A percentile compares a stretch with the other conserved stretches of the same genome.
Conservation (phyloP, 2,797 vertebrate species). For the Heterohyrax brucei region DNA sequence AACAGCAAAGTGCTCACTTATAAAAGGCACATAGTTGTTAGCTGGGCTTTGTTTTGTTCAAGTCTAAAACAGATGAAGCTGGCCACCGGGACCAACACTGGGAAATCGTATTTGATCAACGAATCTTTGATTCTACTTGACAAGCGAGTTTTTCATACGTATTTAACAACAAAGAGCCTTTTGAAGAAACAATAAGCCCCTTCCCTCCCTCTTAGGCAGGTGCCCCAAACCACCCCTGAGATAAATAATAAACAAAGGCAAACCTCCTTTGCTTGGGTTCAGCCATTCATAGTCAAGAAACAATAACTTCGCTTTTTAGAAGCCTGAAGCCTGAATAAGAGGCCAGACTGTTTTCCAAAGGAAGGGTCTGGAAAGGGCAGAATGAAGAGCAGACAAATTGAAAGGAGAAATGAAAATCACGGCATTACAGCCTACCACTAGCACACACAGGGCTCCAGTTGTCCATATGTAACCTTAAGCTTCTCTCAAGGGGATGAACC, state of each 20-base stretch:
- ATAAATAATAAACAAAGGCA: background rate
- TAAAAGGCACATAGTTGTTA: rapidly evolving
- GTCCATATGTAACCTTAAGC: slow-evolving; percentile 81
- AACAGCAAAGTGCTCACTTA: no score
- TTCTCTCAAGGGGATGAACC: slow-evolving; percentile 75
- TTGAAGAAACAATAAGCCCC: background rate
- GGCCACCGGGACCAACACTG: background rate
- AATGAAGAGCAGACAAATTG: slow-evolving; percentile 82
- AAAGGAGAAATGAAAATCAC: slow-evolving; percentile 81
- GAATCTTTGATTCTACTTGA: background rate
- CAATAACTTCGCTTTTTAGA: slow-evolving; percentile 82
- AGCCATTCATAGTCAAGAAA: slow-evolving; percentile 2
- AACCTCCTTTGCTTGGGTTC: background rate
- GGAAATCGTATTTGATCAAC: background rate
- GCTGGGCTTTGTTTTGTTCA: background rate
- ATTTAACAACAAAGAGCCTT: background rate
- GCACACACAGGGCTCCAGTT: slow-evolving; percentile 87
- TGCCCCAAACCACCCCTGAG: slow-evolving; percentile 69
- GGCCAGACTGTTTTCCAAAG: background rate
- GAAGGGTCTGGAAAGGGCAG: slow-evolving; percentile 73
- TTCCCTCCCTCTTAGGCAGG: background rate
- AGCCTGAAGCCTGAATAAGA: background rate
- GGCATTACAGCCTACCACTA: background rate
- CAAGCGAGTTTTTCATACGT: slow-evolving; percentile 7
- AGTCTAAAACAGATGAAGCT: background rate